Evolutionary conservation across 2,113 vertebrate species (phyloP).

Genomic region (Vidua macroura): DNA sequence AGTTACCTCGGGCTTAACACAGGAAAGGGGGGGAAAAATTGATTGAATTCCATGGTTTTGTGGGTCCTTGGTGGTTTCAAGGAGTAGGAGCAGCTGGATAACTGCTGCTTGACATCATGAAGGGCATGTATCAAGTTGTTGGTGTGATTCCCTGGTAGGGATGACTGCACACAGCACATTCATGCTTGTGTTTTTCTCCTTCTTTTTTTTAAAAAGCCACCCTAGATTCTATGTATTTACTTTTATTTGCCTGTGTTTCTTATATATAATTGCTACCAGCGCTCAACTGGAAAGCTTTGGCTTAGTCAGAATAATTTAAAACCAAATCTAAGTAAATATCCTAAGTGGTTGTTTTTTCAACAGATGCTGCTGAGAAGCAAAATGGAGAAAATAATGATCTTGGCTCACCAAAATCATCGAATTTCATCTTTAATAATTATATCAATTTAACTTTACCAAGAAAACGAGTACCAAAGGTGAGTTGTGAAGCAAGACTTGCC

Average conservation of each 20-base stretch:
- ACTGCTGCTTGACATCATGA: background rate
- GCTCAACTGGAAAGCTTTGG: background rate
- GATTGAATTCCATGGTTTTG: background rate
- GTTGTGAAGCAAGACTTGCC: background rate
- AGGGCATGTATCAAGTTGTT: background rate
- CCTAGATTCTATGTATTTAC: background rate
- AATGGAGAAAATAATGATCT: constrained; percentile 79
- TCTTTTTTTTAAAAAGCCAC: background rate
- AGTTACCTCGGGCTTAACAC: background rate
- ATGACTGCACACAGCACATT: background rate
- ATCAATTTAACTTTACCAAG: constrained; percentile 84
- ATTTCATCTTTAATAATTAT: constrained; percentile 79
- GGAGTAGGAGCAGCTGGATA: background rate
- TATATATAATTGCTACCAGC: background rate
- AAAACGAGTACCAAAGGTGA: constrained; percentile 93
- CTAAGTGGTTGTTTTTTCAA: background rate
- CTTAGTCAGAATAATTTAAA: background rate
- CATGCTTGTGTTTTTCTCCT: background rate
- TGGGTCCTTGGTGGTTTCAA: background rate
- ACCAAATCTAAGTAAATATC: background rate
- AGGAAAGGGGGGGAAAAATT: background rate
- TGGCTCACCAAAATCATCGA: constrained; percentile 74
- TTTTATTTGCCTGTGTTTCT: background rate
- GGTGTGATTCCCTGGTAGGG: background rate
- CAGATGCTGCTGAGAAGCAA: constrained; percentile 76